Conservation (phyloP, 2,888 invertebrate genomes). For the Luperina testacea region DNA sequence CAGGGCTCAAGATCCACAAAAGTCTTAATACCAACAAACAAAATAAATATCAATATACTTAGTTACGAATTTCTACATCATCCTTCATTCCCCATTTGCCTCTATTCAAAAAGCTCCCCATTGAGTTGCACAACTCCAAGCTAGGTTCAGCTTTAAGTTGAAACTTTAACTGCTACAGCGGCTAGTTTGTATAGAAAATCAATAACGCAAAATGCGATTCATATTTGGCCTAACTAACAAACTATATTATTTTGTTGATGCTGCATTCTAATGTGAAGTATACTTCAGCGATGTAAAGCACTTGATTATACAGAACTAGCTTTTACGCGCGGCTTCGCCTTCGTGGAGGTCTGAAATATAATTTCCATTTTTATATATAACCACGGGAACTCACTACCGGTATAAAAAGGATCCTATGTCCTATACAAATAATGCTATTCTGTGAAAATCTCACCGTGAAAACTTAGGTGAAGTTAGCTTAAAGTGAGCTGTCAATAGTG, state of each 20-base stretch:
- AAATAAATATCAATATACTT: neutral
- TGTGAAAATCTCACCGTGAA: too few species aligned
- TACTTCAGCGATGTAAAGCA: neutral
- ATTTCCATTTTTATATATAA: too few species aligned
- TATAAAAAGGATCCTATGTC: neutral
- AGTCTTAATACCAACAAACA: neutral
- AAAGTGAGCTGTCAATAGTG: too few species aligned
- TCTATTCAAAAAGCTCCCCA: conserved; percentile 45
- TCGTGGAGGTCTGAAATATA: too few species aligned
- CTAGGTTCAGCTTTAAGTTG: conserved; percentile 32
- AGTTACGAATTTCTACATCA: neutral
- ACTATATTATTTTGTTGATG: neutral
- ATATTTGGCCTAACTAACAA: conserved; percentile 13
- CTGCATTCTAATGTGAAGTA: conserved; percentile 6
- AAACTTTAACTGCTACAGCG: conserved; percentile 37
- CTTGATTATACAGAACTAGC: neutral
- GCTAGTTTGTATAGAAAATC: conserved; percentile 48
- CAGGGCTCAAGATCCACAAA: neutral
- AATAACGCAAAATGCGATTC: conserved; percentile 46
- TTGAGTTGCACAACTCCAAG: conserved; percentile 29
- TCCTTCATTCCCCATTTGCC: conserved; percentile 26
- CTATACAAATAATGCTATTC: too few species aligned
- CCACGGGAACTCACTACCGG: too few species aligned
- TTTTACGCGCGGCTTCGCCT: too few species aligned
- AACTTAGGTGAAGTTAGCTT: too few species aligned